Percentiles rank a stretch among this genome's conserved stretches.
Evolutionary conservation across 2,113 vertebrate genomes (phyloP).

Genomic region (Mystacornis crossleyi): DNA sequence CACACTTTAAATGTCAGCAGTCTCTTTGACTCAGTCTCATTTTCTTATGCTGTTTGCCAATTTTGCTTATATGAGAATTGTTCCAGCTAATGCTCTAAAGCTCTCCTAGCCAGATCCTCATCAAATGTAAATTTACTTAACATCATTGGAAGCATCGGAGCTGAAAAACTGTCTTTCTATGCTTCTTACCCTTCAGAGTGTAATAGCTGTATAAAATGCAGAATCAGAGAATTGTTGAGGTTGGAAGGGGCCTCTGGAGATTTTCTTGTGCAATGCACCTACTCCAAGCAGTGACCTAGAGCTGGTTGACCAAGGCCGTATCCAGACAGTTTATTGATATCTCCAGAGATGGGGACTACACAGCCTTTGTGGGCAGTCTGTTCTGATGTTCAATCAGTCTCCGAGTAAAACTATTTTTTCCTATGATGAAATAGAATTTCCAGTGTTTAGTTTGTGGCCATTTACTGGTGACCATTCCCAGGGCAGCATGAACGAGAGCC

Average conservation of each 20-base stretch:
- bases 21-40: neutral
- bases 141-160: neutral
- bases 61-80: neutral
- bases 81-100: slow-evolving; percentile 7
- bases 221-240: neutral
- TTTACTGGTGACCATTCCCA: neutral
- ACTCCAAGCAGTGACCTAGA: neutral
- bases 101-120: slow-evolving; percentile 22
- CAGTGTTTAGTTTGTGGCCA: neutral
- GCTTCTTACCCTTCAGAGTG: neutral
- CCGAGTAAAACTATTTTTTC: neutral
- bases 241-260: neutral
- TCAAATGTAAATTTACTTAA: slow-evolving; percentile 56
- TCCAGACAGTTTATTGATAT: neutral
- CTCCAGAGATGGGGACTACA: neutral
- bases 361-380: neutral
- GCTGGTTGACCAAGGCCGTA: neutral
- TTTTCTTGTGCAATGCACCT: neutral
- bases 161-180: slow-evolving; percentile 17
- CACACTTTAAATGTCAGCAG: slow-evolving; percentile 8
- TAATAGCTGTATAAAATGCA: neutral
- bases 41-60: neutral
- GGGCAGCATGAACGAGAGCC: neutral
- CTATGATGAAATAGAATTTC: neutral
- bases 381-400: neutral